Evolutionary conservation across 2,797 vertebrate species (phyloP).

Genomic region (Hoplostethus atlanticus): DNA sequence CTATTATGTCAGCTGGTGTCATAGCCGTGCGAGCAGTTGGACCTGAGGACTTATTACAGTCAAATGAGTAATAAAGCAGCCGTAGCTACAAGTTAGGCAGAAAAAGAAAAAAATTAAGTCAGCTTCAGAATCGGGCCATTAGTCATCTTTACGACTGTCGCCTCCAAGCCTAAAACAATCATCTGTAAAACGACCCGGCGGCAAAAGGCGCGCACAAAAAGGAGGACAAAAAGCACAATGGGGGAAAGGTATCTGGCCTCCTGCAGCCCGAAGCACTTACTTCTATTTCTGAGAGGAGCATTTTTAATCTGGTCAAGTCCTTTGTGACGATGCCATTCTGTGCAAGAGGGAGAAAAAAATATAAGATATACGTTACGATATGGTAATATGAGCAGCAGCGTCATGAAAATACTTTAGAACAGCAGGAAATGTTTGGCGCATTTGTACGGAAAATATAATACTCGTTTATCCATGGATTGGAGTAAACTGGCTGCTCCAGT

Average conservation of each 20-base stretch:
- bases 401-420: too few species aligned
- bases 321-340: constrained; percentile 98
- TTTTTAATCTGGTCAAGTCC: constrained; percentile 96
- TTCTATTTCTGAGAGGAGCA: constrained; percentile 96
- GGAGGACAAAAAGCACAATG: background rate
- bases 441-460: too few species aligned
- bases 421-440: too few species aligned
- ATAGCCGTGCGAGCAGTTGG: constrained; percentile 7
- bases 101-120: constrained; percentile 25
- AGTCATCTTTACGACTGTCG: constrained; percentile 25
- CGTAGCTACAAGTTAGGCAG: constrained; percentile 16
- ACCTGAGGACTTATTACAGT: constrained; percentile 7
- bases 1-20: constrained; percentile 13
- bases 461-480: too few species aligned
- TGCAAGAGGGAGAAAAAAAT: constrained; percentile 7
- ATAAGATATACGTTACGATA: background rate
- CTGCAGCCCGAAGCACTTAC: constrained; percentile 77
- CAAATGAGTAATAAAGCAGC: constrained; percentile 36
- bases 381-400: background rate
- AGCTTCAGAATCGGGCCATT: constrained; percentile 24
- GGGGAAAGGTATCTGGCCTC: background rate
- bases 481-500: too few species aligned
- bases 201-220: constrained; percentile 12
- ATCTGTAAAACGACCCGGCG: constrained; percentile 10
- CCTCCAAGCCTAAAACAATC: constrained; percentile 15